Conservation (phyloP, 2,797 vertebrate genomes). For the Falco rusticolus region DNA sequence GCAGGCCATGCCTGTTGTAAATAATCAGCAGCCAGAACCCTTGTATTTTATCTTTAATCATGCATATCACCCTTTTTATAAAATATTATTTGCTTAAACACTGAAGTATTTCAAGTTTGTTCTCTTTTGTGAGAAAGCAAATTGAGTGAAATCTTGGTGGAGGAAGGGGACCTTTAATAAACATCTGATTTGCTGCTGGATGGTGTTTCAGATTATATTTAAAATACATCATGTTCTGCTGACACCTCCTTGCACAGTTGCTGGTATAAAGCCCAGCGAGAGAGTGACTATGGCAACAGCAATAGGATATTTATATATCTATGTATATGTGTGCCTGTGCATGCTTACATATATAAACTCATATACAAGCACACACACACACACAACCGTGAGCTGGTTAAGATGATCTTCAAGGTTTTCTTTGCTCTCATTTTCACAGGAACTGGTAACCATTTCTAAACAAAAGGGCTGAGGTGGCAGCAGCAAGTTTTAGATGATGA, state of each 20-base stretch:
- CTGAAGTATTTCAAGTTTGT: slow-evolving; percentile 42
- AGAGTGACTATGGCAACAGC: slow-evolving; percentile 75
- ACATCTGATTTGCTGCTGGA: slow-evolving; percentile 61
- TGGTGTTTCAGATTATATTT: slow-evolving; percentile 56
- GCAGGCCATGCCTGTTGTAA: slow-evolving; percentile 21
- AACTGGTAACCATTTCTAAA: slow-evolving; percentile 4
- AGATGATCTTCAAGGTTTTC: neutral
- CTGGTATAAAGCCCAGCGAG: slow-evolving; percentile 55
- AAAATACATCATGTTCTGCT: slow-evolving; percentile 69
- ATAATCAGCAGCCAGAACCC: slow-evolving; percentile 13
- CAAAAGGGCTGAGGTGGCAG: neutral
- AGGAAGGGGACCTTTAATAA: slow-evolving; percentile 54
- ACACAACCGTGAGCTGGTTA: neutral
- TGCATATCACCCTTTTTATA: slow-evolving; percentile 24
- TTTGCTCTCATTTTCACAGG: slow-evolving; percentile 19
- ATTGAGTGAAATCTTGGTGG: slow-evolving; percentile 30
- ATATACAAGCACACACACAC: neutral
- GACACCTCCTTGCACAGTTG: slow-evolving; percentile 65
- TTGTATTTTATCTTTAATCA: slow-evolving; percentile 55
- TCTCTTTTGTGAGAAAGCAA: slow-evolving; percentile 22
- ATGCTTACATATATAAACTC: neutral
- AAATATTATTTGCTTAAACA: slow-evolving; percentile 58
- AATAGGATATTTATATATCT: slow-evolving; percentile 50
- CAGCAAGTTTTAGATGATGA: neutral
- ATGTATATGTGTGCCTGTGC: neutral